Percentiles rank a stretch among this genome's conserved stretches.
These are phyloP conservation scores for Dicentrarchus labrax DNA, from an alignment of 2,113 vertebrate genomes.

Conservation along the genomic window DNA sequence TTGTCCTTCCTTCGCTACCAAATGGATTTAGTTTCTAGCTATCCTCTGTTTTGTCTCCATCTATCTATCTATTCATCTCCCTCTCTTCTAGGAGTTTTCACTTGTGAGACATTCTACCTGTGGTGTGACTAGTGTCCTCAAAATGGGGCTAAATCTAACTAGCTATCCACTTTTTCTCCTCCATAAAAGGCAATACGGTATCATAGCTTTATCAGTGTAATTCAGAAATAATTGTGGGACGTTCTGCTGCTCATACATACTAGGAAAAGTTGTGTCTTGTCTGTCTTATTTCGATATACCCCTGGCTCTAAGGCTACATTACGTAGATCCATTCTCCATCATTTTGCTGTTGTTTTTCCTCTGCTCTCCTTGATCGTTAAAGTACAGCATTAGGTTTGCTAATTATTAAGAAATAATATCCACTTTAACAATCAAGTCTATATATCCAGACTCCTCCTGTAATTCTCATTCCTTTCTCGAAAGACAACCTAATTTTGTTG, in stretches of 20 bases:
- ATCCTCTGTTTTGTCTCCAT: neutral
- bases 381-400: slow-evolving; percentile 5
- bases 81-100: neutral
- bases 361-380: slow-evolving; percentile 6
- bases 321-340: slow-evolving; percentile 8
- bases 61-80: neutral
- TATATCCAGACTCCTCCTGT: neutral
- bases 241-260: slow-evolving; percentile 38
- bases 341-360: neutral
- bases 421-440: slow-evolving; percentile 11
- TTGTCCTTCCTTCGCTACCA: slow-evolving; percentile 4
- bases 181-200: slow-evolving; percentile 81
- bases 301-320: slow-evolving; percentile 11
- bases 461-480: neutral
- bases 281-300: slow-evolving; percentile 35
- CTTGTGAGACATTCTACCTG: slow-evolving; percentile 50
- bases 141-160: slow-evolving; percentile 51
- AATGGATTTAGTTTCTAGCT: neutral
- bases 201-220: slow-evolving; percentile 73
- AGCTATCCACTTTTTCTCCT: slow-evolving; percentile 63
- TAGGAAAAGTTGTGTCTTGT: slow-evolving; percentile 23
- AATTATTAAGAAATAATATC: slow-evolving; percentile 9
- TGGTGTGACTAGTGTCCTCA: slow-evolving; percentile 41
- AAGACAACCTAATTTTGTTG: neutral
- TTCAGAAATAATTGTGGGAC: slow-evolving; percentile 54